Evolutionary conservation across 2,888 invertebrate species (phyloP).

Genomic region (Boloria euphrosyne): DNA sequence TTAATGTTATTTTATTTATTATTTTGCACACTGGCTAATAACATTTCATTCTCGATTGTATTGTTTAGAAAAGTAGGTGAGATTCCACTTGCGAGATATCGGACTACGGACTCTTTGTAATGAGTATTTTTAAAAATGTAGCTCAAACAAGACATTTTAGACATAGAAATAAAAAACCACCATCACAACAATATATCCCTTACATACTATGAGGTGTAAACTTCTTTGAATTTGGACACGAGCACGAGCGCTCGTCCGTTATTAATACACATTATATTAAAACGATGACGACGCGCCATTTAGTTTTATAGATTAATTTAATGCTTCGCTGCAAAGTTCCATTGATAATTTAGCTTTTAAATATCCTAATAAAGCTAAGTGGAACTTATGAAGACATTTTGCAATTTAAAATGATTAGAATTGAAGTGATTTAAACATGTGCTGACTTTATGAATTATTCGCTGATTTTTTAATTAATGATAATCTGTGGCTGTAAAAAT

Average conservation of each 20-base stretch:
- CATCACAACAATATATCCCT: too few relatives aligned
- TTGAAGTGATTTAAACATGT: background rate
- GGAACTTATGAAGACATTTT: slow-evolving; percentile 22
- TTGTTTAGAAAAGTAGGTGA: slow-evolving; percentile 20
- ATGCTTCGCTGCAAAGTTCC: slow-evolving; percentile 24
- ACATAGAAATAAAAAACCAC: background rate
- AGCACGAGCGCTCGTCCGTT: slow-evolving; percentile 22
- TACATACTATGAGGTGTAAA: background rate
- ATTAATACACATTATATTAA: slow-evolving; percentile 42
- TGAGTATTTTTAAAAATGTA: background rate
- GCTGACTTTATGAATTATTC: too few relatives aligned
- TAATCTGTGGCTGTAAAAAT: too few relatives aligned
- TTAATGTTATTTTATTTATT: slow-evolving; percentile 23
- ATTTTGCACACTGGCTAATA: slow-evolving; percentile 9
- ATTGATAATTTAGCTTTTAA: slow-evolving; percentile 21
- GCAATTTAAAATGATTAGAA: background rate
- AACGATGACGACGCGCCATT: slow-evolving; percentile 32
- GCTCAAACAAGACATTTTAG: background rate
- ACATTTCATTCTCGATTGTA: slow-evolving; percentile 15
- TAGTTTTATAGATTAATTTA: slow-evolving; percentile 37
- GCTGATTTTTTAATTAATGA: too few relatives aligned
- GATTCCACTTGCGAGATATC: background rate
- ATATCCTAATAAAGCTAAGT: slow-evolving; percentile 32
- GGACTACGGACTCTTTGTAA: too few relatives aligned
- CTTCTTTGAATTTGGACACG: slow-evolving; percentile 23